Evolutionary conservation across 2,888 invertebrate genomes (phyloP).

Genomic region (Coenonympha arcania): DNA sequence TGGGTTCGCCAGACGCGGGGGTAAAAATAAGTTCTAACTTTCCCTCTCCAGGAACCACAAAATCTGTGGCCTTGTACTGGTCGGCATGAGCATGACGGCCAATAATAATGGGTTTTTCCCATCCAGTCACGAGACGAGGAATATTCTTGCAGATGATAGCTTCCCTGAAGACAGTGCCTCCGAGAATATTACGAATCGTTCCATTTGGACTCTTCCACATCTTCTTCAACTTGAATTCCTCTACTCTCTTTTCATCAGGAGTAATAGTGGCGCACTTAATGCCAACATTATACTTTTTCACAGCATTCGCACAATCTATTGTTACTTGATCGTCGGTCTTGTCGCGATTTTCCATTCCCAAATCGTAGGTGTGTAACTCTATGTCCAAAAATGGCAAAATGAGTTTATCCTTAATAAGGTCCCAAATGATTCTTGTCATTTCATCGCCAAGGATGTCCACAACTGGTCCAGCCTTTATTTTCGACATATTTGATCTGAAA

Average conservation of each 20-base stretch:
- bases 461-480: conserved; percentile 88
- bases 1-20: conserved; percentile 77
- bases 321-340: conserved; percentile 96
- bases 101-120: conserved; percentile 98
- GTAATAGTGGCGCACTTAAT: conserved; percentile 99
- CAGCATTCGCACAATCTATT: conserved; percentile 95
- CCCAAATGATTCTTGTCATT: conserved; percentile 99
- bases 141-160: conserved; percentile 94
- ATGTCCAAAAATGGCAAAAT: conserved; percentile 97
- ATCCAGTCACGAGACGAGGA: conserved; percentile 93
- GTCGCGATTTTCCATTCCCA: conserved; percentile 96
- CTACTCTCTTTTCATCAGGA: conserved; percentile 96
- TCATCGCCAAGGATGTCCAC: conserved; percentile 96
- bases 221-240: conserved; percentile 88
- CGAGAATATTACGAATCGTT: conserved; percentile 89
- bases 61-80: conserved; percentile 98
- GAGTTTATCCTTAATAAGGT: conserved; percentile 96
- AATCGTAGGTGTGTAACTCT: conserved; percentile 93
- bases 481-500: conserved; percentile 65
- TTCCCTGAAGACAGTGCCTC: conserved; percentile 88
- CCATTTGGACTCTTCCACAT: conserved; percentile 96
- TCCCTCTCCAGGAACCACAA: conserved; percentile 93
- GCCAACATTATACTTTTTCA: conserved; percentile 97
- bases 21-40: conserved; percentile 89
- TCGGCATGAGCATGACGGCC: conserved; percentile 99